Conservation (phyloP, 2,797 vertebrate genomes). For the Loriculus beryllinus region DNA sequence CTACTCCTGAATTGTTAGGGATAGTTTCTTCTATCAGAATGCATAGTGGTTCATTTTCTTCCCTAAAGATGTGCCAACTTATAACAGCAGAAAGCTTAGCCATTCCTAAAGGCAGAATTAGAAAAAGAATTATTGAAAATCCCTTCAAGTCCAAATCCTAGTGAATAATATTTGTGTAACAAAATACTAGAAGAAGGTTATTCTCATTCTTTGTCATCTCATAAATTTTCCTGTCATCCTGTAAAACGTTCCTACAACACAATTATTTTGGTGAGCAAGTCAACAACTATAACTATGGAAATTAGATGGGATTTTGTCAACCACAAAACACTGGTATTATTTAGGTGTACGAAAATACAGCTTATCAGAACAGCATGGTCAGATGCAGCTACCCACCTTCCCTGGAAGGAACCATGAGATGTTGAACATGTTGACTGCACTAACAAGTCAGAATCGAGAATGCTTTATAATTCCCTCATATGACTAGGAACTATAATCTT, state of each 20-base stretch:
- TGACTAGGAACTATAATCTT: background rate
- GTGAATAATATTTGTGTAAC: background rate
- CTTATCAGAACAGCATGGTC: background rate
- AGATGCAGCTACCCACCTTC: background rate
- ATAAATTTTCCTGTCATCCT: background rate
- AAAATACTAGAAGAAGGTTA: background rate
- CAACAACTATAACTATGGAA: background rate
- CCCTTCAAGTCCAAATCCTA: background rate
- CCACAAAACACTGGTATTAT: background rate
- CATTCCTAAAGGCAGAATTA: background rate
- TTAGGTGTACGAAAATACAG: background rate
- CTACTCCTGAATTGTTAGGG: background rate
- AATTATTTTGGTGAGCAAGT: background rate
- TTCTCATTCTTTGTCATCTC: background rate
- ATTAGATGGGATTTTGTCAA: background rate
- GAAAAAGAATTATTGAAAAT: background rate
- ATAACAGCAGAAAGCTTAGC: background rate
- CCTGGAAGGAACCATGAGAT: background rate
- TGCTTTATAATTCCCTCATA: background rate
- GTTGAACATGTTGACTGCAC: background rate
- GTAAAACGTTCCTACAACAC: background rate
- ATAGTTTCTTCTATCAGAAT: background rate
- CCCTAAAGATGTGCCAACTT: background rate
- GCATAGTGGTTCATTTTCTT: background rate
- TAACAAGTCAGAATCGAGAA: background rate